Evolutionary conservation across 2,888 invertebrate species (phyloP).

Genomic region (Hanleya hanleyi): DNA sequence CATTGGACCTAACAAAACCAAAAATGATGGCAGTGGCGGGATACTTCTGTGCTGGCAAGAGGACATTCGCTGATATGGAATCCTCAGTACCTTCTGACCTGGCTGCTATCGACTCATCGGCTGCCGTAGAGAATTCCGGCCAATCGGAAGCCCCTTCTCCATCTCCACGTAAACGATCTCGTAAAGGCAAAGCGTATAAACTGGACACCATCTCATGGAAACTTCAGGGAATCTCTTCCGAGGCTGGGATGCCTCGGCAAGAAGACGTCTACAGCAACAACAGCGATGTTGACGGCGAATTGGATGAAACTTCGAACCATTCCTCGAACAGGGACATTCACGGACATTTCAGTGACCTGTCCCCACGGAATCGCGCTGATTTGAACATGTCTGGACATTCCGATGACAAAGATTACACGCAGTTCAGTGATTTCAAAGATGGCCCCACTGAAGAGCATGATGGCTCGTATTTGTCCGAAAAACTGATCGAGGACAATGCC

Average conservation of each 20-base stretch:
- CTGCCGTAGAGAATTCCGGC: constrained; percentile 45
- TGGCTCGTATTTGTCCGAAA: too few species aligned
- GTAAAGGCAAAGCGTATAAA: constrained; percentile 91
- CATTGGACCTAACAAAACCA: constrained; percentile 67
- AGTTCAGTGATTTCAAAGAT: too few species aligned
- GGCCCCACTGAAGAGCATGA: too few species aligned
- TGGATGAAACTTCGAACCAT: background rate
- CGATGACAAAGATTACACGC: background rate
- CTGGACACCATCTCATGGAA: constrained; percentile 77
- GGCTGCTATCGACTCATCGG: constrained; percentile 37
- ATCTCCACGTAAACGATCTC: constrained; percentile 78
- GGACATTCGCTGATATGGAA: background rate
- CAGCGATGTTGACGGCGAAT: background rate
- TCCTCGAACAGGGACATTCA: background rate
- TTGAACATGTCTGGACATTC: background rate
- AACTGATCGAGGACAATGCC: too few species aligned
- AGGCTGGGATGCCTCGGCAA: background rate
- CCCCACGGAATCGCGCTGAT: background rate
- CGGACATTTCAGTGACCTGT: background rate
- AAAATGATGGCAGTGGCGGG: background rate
- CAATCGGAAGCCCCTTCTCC: constrained; percentile 67
- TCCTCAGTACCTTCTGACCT: background rate
- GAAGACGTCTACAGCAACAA: background rate
- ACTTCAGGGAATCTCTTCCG: constrained; percentile 51
- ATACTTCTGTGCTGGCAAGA: background rate